A percentile compares a stretch with the other conserved stretches of the same genome.
Conservation (phyloP, 1,140 invertebrate species). For the Monochamus saltuarius region DNA sequence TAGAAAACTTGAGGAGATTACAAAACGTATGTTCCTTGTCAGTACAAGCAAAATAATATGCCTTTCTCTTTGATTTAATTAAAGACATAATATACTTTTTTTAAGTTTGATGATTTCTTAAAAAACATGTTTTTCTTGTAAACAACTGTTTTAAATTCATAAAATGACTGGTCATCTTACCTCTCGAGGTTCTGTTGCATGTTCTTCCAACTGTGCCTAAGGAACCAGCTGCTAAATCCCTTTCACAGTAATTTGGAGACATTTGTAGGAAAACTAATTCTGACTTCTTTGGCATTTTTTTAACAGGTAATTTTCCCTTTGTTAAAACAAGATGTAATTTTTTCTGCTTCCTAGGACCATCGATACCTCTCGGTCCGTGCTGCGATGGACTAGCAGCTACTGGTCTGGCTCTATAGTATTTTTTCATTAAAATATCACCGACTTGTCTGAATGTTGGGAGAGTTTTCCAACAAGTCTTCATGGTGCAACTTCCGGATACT, state of each 20-base stretch:
- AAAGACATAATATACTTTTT: too few species aligned
- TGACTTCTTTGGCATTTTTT: conserved; percentile 66
- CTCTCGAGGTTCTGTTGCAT: conserved; percentile 82
- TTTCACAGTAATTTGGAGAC: conserved; percentile 92
- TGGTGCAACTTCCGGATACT: conserved; percentile 91
- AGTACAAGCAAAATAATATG: too few species aligned
- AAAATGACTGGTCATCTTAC: conserved; percentile 50
- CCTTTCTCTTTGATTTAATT: too few species aligned
- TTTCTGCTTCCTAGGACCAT: conserved; percentile 22
- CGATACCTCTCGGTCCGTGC: conserved; percentile 49
- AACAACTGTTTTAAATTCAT: background rate
- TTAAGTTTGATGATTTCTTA: too few species aligned
- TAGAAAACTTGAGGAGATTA: too few species aligned
- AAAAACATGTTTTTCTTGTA: too few species aligned
- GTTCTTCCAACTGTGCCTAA: conserved; percentile 80
- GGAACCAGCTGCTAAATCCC: conserved; percentile 71
- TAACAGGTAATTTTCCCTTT: conserved; percentile 46
- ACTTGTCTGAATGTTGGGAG: conserved; percentile 82
- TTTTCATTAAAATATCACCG: conserved; percentile 78
- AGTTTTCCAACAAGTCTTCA: conserved; percentile 93
- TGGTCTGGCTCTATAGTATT: conserved; percentile 78
- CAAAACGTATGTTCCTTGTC: too few species aligned
- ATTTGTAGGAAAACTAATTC: conserved; percentile 87
- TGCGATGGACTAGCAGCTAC: conserved; percentile 62
- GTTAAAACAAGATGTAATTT: conserved; percentile 44